These are phyloP conservation scores for Drosophila meridiana DNA, from an alignment of 2,888 invertebrate species.

Conservation along the genomic window DNA sequence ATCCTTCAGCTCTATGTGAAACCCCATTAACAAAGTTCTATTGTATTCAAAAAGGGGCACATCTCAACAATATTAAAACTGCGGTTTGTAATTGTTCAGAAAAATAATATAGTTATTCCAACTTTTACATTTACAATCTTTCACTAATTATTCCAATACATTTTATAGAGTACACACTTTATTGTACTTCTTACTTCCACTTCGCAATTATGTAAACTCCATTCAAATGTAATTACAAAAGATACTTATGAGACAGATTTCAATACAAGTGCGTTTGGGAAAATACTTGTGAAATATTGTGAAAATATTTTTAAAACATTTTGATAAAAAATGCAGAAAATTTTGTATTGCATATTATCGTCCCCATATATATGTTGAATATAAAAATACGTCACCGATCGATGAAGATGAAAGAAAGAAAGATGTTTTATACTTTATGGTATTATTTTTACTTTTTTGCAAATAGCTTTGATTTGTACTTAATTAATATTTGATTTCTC, in stretches of 20 bases:
- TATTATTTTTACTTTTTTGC: constrained; percentile 72
- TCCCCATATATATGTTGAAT: constrained; percentile 15
- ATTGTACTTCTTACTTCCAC: constrained; percentile 66
- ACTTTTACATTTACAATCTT: constrained; percentile 26
- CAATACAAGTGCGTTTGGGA: constrained; percentile 84
- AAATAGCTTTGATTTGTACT: constrained; percentile 59
- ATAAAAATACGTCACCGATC: constrained; percentile 42
- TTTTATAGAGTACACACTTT: constrained; percentile 50
- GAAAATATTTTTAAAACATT: constrained; percentile 31
- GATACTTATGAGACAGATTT: constrained; percentile 85
- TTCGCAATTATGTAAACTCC: constrained; percentile 57
- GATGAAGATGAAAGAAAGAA: constrained; percentile 69
- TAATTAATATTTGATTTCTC: constrained; percentile 57
- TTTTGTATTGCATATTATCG: constrained; percentile 47
- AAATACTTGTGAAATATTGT: constrained; percentile 80
- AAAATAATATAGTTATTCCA: constrained; percentile 31
- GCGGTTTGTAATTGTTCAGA: constrained; percentile 29
- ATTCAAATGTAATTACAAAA: constrained; percentile 79
- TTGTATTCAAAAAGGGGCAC: constrained; percentile 38
- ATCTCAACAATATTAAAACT: constrained; percentile 12
- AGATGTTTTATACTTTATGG: constrained; percentile 63
- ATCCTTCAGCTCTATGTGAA: not conserved
- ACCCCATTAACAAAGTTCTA: constrained; percentile 31
- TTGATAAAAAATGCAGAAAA: constrained; percentile 40
- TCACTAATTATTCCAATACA: constrained; percentile 34